Base-by-base conservation (phyloP, 2,797 vertebrate genomes). In the Chaetophractus vellerosus region DNA sequence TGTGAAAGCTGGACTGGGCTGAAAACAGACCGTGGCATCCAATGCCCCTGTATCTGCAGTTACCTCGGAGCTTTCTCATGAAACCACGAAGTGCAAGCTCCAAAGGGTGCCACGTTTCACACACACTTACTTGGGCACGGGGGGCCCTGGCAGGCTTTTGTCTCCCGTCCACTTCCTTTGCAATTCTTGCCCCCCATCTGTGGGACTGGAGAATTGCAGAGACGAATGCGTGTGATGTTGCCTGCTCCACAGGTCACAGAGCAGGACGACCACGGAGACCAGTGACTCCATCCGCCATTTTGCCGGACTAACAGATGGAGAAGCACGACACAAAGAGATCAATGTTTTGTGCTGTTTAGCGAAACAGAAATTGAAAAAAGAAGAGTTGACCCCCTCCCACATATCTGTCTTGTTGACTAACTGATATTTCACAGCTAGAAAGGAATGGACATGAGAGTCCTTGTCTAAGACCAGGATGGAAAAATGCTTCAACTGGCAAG, bases 211-310 rank as follows among this genome's bases (percentile, higher is more conserved):
- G 99, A 99, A 45, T 99, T 99, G 98, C 99, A 99, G 98, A 99
- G 99, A 8, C 99, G 99, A 91, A 99, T 99, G 92, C 99, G 99
- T 0, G 99, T 99, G 98, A 99, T 99, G 86, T 99, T 99, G 89
- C 99, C 99, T 5, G 98, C 96, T n/a, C 99, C 99, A 9, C 99
- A 99, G 21, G 99, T 99, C 84, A 99, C 99, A 0, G 99, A 99
- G 98, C 99, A 99, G 9, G 99, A 99, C 0, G 99, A 99, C 99
- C 99, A 99, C 0, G 99, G 99, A 0, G 99, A 99, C 99, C 99
- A 99, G 97, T 99, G 98, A 97, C 99, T 99, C 99, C 99, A 99
- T 33, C 99, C 99, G n/a, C 99, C 99, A 10, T 99, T 98, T 74
- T 99, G 99, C 91, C 99, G 99, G 96, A 99, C 99, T 99, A 76